These are phyloP conservation scores for Achlya flavicornis DNA, from an alignment of 2,888 invertebrate genomes.

Conservation along the genomic window DNA sequence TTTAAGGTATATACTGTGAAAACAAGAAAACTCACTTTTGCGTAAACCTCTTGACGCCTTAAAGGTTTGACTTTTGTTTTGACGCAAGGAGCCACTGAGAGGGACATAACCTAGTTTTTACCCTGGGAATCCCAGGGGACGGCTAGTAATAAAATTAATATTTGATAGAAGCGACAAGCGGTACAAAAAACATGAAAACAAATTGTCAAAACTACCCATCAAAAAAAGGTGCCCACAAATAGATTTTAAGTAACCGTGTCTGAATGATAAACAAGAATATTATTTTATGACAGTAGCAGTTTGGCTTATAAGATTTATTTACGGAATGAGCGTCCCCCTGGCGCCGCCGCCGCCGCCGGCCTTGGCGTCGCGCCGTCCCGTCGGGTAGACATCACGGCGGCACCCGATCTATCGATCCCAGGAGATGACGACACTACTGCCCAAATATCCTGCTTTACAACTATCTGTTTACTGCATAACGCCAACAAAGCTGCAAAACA, in stretches of 20 bases:
- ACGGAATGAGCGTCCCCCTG: constrained; percentile 61
- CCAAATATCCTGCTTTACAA: constrained; percentile 21
- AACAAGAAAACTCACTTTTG: too few relatives aligned
- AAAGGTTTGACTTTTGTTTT: too few relatives aligned
- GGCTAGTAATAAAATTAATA: too few relatives aligned
- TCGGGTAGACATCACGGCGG: constrained; percentile 71
- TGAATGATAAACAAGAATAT: constrained; percentile 50
- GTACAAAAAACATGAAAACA: too few relatives aligned
- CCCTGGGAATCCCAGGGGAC: too few relatives aligned
- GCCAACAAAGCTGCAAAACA: not conserved
- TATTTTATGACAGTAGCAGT: constrained; percentile 47
- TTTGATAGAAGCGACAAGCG: too few relatives aligned
- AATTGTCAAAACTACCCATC: not conserved
- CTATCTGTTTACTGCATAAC: not conserved
- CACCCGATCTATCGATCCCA: constrained; percentile 63
- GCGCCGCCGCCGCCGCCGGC: constrained; percentile 54
- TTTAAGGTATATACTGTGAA: too few relatives aligned
- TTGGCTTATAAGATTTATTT: constrained; percentile 58
- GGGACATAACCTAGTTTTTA: too few relatives aligned
- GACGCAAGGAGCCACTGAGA: too few relatives aligned
- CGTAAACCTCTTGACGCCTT: too few relatives aligned
- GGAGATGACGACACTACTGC: constrained; percentile 48
- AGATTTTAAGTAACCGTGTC: constrained; percentile 13
- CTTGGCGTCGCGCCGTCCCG: constrained; percentile 76
- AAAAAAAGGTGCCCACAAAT: not conserved